phyloP scores from a whole-genome alignment of 2,113 vertebrate species.

The Regulus satrapa region DNA sequence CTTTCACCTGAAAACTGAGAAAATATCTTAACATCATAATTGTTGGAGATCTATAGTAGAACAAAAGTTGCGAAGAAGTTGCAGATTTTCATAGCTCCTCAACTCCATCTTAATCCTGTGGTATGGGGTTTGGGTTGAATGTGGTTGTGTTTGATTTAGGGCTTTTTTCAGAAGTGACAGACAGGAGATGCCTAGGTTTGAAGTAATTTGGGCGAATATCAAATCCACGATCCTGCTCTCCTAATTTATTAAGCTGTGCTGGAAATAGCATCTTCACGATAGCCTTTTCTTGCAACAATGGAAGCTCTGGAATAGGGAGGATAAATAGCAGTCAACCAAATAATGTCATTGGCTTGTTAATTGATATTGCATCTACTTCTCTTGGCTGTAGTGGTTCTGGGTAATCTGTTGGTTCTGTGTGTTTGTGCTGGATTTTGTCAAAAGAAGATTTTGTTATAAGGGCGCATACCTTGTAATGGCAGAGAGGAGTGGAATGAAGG shows the following conservation, averaged over 20 bases:
- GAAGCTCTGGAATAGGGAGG: background rate
- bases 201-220: constrained; percentile 26
- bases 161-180: constrained; percentile 38
- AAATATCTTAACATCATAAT: background rate
- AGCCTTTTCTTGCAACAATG: background rate
- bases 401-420: background rate
- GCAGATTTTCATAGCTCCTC: background rate
- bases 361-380: background rate
- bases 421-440: background rate
- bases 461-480: background rate
- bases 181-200: background rate
- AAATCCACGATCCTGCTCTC: background rate
- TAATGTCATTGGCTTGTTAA: background rate
- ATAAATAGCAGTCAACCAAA: background rate
- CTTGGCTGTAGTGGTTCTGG: background rate
- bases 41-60: background rate
- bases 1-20: background rate
- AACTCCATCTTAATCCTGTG: accelerated
- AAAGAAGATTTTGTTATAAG: background rate
- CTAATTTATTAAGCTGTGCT: background rate
- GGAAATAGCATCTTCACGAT: background rate
- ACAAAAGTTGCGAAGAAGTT: background rate
- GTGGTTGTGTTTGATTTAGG: background rate
- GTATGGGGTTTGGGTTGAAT: background rate
- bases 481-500: background rate